Base-by-base conservation (phyloP, 2,888 invertebrate genomes). In the Apamea crenata region DNA sequence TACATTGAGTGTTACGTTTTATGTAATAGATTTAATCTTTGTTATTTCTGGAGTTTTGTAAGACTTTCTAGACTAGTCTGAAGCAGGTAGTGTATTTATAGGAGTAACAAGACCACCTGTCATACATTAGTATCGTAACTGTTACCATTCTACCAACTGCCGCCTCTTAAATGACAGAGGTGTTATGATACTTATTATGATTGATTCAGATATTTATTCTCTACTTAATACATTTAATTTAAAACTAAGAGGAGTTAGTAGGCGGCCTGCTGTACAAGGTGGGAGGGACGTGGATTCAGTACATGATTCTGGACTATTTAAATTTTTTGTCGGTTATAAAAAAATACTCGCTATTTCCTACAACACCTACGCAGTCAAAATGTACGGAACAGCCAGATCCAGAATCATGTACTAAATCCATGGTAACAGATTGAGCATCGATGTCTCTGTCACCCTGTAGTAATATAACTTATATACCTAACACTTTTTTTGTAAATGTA, bases 21-120 rank as follows among this genome's bases (percentile, higher is more conserved):
- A 68, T 75, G 66, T 44, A 32, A 68, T 66, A 69, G 21, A 47
- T 67, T 59, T 70, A 25, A 73, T 86, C 32, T 70, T 71, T 77
- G 63, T 66, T 74, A 40, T 79, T 78, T 74, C 36, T 70, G 36
- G 59, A 36, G 70, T 80, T 77, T 63, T 59, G 56, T 80, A 74
- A 72, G 21, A 61, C 44, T 87, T 47, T 72, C 70, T 74, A 69
- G 67, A 70, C 61, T 40, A 29, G 80, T 71, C 21, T 67, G 50
- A 40, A 77, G 40, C 71, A 74, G 71, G 68, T 68, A 70, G 65
- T 69, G 32, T 32, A 75, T 78, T 77, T 84, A 77, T 68, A 36
- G 29, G 29, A 68, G 61, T 66, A 61, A 80, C 71, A 66, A 83
- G 84, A 61, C 70, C 84, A 83, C 74, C 80, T 83, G 87, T 87